Conservation (phyloP, 1,140 invertebrate species). For the Cotesia glomerata region DNA sequence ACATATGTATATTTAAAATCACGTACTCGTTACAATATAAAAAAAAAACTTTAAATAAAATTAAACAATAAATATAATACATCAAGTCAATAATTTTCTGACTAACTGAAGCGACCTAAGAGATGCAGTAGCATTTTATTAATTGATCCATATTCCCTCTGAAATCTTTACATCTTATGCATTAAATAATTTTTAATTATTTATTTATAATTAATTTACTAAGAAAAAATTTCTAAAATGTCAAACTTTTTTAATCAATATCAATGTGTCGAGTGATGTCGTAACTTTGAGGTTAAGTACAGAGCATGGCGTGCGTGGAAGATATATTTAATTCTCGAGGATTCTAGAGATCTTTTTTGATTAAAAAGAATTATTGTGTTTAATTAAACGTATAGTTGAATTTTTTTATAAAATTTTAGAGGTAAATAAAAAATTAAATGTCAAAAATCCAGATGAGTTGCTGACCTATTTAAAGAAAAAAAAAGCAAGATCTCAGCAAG, state of each 20-base stretch:
- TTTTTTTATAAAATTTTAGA: background rate
- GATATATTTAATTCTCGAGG: background rate
- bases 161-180: background rate
- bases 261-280: background rate
- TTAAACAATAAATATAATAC: too few species aligned
- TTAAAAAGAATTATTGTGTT: background rate
- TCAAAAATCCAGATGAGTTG: background rate
- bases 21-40: too few species aligned
- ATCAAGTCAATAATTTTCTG: too few species aligned
- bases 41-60: too few species aligned
- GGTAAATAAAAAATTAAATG: background rate
- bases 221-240: too few species aligned
- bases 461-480: constrained; percentile 1
- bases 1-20: too few species aligned
- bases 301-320: background rate
- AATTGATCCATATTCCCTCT: background rate
- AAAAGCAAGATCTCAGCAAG: background rate
- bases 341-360: background rate
- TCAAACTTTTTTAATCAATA: background rate
- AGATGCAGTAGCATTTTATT: background rate
- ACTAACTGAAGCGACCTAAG: too few species aligned
- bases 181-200: background rate
- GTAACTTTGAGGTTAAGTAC: background rate
- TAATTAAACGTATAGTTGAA: too few species aligned
- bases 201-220: background rate